Conservation (phyloP, 2,888 invertebrate species). For the Xanthorhoe designata region DNA sequence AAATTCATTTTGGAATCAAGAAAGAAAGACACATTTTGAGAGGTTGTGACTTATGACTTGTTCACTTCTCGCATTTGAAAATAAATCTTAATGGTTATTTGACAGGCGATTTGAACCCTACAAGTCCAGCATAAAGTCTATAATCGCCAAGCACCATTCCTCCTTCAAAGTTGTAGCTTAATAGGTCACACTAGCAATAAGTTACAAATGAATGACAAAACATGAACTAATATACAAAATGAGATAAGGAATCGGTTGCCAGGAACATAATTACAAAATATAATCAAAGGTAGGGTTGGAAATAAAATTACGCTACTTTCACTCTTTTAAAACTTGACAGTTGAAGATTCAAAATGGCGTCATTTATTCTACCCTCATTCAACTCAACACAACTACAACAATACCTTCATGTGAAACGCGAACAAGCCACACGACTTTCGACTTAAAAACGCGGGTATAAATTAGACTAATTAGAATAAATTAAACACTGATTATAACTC, state of each 20-base stretch:
- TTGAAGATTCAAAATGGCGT: background rate
- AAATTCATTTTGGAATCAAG: constrained; percentile 54
- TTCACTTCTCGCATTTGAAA: constrained; percentile 61
- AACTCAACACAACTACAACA: background rate
- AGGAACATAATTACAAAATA: constrained; percentile 8
- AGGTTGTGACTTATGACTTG: constrained; percentile 63
- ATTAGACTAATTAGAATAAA: constrained; percentile 72
- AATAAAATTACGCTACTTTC: background rate
- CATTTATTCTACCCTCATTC: background rate
- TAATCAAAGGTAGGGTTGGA: background rate
- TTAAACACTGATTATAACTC: constrained; percentile 77
- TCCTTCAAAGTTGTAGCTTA: constrained; percentile 1
- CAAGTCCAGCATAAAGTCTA: background rate
- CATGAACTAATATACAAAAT: constrained; percentile 10
- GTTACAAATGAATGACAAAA: constrained; percentile 2
- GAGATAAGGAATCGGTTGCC: constrained; percentile 9
- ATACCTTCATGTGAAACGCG: constrained; percentile 55
- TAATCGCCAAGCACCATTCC: constrained; percentile 2
- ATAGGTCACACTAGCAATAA: constrained; percentile 8
- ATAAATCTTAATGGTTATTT: background rate
- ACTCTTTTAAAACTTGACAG: background rate
- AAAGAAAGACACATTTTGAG: constrained; percentile 62
- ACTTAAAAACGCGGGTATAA: constrained; percentile 66
- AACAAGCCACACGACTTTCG: constrained; percentile 68
- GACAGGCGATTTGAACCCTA: background rate